Percentiles rank a stretch among this genome's conserved stretches.
Evolutionary conservation across 2,888 invertebrate species (phyloP).

Genomic region (Ormyrus labotus): DNA sequence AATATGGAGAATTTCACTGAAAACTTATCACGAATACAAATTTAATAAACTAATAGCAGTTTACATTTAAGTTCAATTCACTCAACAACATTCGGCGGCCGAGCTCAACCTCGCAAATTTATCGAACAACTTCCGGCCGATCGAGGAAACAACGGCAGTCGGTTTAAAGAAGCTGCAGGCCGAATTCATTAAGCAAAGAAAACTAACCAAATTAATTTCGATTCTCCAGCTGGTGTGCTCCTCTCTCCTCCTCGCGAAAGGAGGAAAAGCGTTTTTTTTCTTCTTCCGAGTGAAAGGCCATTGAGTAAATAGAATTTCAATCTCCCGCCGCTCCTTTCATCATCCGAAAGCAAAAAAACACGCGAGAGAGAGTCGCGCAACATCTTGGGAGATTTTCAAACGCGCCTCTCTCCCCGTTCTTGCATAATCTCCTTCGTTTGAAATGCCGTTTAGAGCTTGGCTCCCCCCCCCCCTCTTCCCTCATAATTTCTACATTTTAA

Average conservation of each 20-base stretch:
- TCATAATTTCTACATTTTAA: conserved; percentile 54
- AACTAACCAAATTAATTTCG: conserved; percentile 45
- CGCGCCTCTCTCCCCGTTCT: neutral
- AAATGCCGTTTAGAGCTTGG: conserved; percentile 46
- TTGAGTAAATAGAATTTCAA: conserved; percentile 50
- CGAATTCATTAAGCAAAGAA: conserved; percentile 26
- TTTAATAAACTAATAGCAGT: too few species aligned
- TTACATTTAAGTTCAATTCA: too few species aligned
- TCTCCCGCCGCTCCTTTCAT: conserved; percentile 32
- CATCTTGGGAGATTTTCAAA: conserved; percentile 45
- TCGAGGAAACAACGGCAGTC: neutral
- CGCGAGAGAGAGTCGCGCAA: neutral
- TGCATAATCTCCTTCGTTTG: conserved; percentile 50
- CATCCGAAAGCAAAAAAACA: neutral
- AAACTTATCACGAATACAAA: too few species aligned
- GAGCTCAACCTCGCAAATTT: too few species aligned
- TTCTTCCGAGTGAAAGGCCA: conserved; percentile 27
- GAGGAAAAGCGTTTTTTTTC: neutral
- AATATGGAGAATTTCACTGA: too few species aligned
- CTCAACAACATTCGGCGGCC: too few species aligned
- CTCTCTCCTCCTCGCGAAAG: neutral
- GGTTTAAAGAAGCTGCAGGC: conserved; percentile 5
- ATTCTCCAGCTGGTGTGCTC: conserved; percentile 2
- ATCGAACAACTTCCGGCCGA: neutral
- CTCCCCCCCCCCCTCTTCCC: neutral